Conservation (phyloP, 1,140 invertebrate species). For the Onthophagus taurus region DNA sequence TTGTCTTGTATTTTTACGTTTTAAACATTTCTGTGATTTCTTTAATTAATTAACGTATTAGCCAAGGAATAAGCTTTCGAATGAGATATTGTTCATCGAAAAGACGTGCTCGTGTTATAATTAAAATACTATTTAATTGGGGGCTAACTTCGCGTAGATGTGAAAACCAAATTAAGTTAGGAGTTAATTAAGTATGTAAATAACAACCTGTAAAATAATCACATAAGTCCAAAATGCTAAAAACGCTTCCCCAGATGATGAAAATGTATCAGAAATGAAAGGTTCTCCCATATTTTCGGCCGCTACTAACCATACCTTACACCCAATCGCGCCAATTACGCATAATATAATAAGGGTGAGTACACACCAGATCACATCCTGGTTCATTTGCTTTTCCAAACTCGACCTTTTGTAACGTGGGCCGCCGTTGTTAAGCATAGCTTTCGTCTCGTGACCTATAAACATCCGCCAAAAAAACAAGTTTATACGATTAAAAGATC, state of each 20-base stretch:
- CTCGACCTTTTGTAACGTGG: constrained; percentile 90
- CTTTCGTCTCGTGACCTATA: constrained; percentile 90
- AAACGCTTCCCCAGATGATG: constrained; percentile 69
- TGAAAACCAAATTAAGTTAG: not conserved
- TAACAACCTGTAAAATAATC: constrained; percentile 79
- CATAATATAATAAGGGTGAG: constrained; percentile 86
- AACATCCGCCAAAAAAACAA: constrained; percentile 18
- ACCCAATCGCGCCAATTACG: constrained; percentile 81
- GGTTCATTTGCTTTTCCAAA: constrained; percentile 88
- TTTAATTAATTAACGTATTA: too few relatives aligned
- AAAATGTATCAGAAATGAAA: constrained; percentile 48
- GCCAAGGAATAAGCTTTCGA: too few relatives aligned
- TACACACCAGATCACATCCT: constrained; percentile 94
- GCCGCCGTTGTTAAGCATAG: constrained; percentile 94
- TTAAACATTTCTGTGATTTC: too few relatives aligned
- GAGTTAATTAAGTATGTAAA: constrained; percentile 1
- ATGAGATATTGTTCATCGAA: too few relatives aligned
- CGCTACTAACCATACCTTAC: constrained; percentile 70
- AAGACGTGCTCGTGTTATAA: too few relatives aligned
- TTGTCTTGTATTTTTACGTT: too few relatives aligned
- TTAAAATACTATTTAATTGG: too few relatives aligned
- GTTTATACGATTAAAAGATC: not conserved
- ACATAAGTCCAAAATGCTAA: constrained; percentile 92
- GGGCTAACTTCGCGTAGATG: too few relatives aligned
- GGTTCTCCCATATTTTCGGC: constrained; percentile 48